These are phyloP conservation scores for Tenebrosternarchus preto DNA, from an alignment of 2,113 vertebrate genomes.

Conservation along the genomic window DNA sequence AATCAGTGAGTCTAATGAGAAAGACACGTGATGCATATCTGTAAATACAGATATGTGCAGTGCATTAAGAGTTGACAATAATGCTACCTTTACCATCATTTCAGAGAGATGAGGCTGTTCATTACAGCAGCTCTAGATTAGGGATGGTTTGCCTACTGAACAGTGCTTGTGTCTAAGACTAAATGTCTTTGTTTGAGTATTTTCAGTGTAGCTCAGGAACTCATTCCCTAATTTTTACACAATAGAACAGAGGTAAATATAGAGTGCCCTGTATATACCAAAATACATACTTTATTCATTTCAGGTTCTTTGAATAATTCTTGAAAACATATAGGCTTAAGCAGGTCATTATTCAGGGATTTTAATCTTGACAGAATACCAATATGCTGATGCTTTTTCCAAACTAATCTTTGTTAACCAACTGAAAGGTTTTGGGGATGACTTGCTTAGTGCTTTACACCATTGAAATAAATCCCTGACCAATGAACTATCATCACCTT, in stretches of 20 bases:
- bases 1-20: background rate
- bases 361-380: background rate
- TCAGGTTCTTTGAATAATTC: background rate
- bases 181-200: background rate
- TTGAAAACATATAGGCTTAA: background rate
- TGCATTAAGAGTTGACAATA: background rate
- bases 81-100: background rate
- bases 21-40: constrained; percentile 21
- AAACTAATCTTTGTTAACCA: too few species aligned
- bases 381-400: background rate
- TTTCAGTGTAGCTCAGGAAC: background rate
- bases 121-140: background rate
- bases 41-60: background rate
- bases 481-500: background rate
- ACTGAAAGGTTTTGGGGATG: background rate
- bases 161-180: constrained; percentile 1
- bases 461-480: background rate
- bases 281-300: background rate
- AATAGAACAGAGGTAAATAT: background rate
- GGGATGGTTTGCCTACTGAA: background rate
- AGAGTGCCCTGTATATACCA: background rate
- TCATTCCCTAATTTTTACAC: background rate
- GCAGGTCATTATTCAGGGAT: background rate
- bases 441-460: background rate
- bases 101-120: background rate